These are phyloP conservation scores for Lithobates pipiens DNA, from an alignment of 2,797 vertebrate genomes.

Conservation along the genomic window DNA sequence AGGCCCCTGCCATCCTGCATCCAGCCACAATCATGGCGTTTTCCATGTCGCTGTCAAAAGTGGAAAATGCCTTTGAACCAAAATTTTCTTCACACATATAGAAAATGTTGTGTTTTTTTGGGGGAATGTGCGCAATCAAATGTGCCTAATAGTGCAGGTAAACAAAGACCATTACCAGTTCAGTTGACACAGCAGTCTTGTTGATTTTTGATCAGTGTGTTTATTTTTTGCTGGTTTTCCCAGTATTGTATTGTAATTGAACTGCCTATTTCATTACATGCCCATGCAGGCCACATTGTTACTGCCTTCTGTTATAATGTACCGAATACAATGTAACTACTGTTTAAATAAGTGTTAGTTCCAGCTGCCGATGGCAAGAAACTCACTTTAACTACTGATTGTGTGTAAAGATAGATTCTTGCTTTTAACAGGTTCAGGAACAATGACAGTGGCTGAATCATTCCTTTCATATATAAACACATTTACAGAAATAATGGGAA, in stretches of 20 bases:
- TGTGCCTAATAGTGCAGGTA: not conserved
- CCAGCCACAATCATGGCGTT: not conserved
- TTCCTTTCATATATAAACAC: not conserved
- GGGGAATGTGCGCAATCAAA: not conserved
- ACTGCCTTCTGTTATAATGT: not conserved
- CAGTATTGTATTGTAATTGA: conserved; percentile 55
- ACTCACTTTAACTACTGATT: not conserved
- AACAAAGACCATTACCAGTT: not conserved
- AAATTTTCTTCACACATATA: not conserved
- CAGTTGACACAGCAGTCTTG: conserved; percentile 13
- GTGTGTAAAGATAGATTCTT: not conserved
- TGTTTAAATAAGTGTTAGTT: conserved; percentile 20
- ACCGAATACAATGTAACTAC: conserved; percentile 19
- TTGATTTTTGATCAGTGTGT: conserved; percentile 4
- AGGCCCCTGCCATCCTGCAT: not conserved
- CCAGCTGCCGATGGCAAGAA: not conserved
- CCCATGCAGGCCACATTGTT: conserved; percentile 3
- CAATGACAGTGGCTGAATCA: not conserved
- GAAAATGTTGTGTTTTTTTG: not conserved
- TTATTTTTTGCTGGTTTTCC: conserved; percentile 14
- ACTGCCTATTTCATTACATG: conserved; percentile 1
- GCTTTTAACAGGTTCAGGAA: not conserved
- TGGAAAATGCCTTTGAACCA: not conserved
- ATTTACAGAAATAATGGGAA: not conserved
- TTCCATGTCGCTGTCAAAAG: not conserved